Conservation (phyloP, 1,140 invertebrate genomes). For the Bombus vancouverensis region DNA sequence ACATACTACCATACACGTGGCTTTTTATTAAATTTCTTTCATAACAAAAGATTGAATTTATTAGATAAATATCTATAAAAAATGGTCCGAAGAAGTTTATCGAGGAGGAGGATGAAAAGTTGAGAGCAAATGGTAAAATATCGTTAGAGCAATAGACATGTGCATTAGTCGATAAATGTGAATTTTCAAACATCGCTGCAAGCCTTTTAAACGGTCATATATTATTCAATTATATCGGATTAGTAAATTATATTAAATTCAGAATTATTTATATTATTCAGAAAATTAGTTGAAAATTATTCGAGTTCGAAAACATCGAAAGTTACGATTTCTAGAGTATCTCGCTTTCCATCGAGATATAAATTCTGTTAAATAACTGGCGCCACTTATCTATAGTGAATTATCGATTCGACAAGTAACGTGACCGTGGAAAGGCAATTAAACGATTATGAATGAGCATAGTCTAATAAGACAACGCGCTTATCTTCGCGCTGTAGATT, state of each 20-base stretch:
- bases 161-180: not conserved
- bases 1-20: too few relatives aligned
- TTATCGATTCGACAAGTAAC: slow-evolving; percentile 1
- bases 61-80: not conserved
- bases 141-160: too few relatives aligned
- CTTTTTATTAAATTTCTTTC: too few relatives aligned
- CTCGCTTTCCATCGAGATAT: not conserved
- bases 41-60: not conserved
- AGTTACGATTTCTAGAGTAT: not conserved
- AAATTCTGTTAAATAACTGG: not conserved
- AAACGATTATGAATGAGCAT: not conserved
- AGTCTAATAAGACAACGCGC: not conserved
- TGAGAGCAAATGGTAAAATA: not conserved
- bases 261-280: not conserved
- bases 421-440: not conserved
- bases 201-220: not conserved
- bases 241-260: not conserved
- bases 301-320: not conserved
- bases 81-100: not conserved
- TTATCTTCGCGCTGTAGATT: not conserved
- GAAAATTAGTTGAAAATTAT: not conserved
- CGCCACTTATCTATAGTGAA: not conserved
- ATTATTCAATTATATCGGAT: not conserved
- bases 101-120: not conserved
- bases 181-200: not conserved